These are phyloP conservation scores for Microctonus hyperodae DNA, from an alignment of 2,888 invertebrate genomes.

Conservation along the genomic window DNA sequence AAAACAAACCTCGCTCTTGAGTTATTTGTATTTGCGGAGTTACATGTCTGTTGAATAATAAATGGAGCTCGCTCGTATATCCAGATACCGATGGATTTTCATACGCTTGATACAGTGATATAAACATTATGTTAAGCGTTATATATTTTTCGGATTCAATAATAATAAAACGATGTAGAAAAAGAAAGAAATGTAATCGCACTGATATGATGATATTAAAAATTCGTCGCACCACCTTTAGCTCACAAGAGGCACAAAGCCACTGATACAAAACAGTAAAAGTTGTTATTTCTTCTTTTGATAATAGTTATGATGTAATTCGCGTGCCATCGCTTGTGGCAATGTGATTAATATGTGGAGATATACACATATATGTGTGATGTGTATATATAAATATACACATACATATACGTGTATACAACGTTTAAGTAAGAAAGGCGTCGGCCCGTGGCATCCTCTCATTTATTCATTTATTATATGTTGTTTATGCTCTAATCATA, in stretches of 20 bases:
- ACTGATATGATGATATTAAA: background rate
- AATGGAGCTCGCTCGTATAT: conserved; percentile 52
- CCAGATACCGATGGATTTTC: conserved; percentile 47
- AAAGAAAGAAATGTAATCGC: background rate
- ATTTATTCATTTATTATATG: conserved; percentile 31
- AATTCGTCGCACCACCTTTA: conserved; percentile 40
- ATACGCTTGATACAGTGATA: conserved; percentile 57
- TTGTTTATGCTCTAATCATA: conserved; percentile 56
- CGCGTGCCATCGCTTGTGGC: conserved; percentile 38
- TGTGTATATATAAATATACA: background rate
- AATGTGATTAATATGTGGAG: conserved; percentile 42
- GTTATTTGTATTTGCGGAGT: conserved; percentile 39
- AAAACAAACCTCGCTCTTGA: conserved; percentile 49
- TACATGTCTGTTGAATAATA: conserved; percentile 50
- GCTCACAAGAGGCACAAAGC: conserved; percentile 40
- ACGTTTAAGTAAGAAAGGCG: conserved; percentile 29
- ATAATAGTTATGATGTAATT: conserved; percentile 50
- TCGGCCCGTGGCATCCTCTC: conserved; percentile 29
- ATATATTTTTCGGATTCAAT: background rate
- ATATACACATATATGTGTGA: too few relatives aligned
- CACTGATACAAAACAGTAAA: conserved; percentile 30
- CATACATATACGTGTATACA: background rate
- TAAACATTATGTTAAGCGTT: conserved; percentile 48
- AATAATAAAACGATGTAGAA: background rate
- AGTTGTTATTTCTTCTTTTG: conserved; percentile 49